Evolutionary conservation across 2,113 vertebrate species (phyloP), one percentile per base, ranked within the genome.

Genomic region (Mobula birostris): DNA sequence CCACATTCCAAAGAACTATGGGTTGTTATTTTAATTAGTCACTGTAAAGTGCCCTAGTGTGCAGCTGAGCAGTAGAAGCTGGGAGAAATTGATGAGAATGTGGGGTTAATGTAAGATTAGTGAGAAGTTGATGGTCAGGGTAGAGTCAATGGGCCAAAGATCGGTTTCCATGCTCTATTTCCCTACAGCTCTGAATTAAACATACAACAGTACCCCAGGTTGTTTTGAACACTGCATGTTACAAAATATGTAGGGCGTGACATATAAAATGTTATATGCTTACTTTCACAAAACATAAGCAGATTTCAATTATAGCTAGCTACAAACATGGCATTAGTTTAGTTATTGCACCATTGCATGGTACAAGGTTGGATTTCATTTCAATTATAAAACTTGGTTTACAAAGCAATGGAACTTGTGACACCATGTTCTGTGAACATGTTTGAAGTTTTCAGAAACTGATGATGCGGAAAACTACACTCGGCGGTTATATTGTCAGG

Each of bases 371-470:
- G 2, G 29, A 90, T 32, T 90, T 90, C 14, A 90, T 90, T 90
- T 90, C 85, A 90, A 66, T 90, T 63, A 63, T 88, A 63, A 88
- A 88, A 63, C 27, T 61, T 68, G n/a, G 61, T 66, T 88, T 88
- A 61, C 29, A 88, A 32, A 66, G 61, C 61, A 90, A 32, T 68
- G 61, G 61, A 88, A 88, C 12, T 88, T 8, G 12, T 63, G 4
- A 66, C 29, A n/a, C 12, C 40, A n/a, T n/a, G 27, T 12, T n/a
- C n/a, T 32, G 61, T 90, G 61, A 6, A 72, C 8, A 12, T n/a
- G 14, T 19, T 88, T 63, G 85, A 32, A 66, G 32, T 90, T 90
- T 90, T 66, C 5, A 66, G 61, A 32, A 90, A 32, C 61, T 90
- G 61, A 70, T 74, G 87, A 27, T 90, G 91, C 74, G 17, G 40